phyloP scores from a whole-genome alignment of 2,888 invertebrate species.

The Endotricha flammealis region DNA sequence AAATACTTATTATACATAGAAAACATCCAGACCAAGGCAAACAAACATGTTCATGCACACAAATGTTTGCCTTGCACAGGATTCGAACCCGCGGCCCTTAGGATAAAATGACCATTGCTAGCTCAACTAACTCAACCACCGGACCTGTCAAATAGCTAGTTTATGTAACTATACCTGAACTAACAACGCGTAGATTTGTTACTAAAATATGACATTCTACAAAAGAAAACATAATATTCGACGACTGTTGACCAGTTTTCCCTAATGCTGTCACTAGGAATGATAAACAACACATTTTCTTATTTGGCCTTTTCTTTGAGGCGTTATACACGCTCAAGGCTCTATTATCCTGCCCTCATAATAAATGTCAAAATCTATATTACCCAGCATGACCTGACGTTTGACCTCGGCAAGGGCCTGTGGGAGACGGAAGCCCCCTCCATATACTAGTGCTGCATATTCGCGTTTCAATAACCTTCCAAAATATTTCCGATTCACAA shows the following conservation, averaged over 20 bases:
- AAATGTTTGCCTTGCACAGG: too few species aligned
- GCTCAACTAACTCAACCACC: too few species aligned
- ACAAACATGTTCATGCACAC: too few species aligned
- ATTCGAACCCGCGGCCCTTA: too few species aligned
- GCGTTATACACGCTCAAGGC: constrained; percentile 1
- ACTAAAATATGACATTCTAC: too few species aligned
- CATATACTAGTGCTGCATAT: constrained; percentile 3
- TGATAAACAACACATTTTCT: constrained; percentile 5
- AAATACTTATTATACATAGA: too few species aligned
- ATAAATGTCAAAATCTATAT: constrained; percentile 9
- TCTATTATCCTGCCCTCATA: constrained; percentile 3
- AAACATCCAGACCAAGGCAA: too few species aligned
- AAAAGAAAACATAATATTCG: background rate
- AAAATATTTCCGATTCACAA: background rate
- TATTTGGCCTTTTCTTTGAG: constrained; percentile 6
- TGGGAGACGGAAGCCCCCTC: background rate
- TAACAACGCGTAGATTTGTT: too few species aligned
- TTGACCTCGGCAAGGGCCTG: constrained; percentile 5
- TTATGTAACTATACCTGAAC: too few species aligned
- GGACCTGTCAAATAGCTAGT: too few species aligned
- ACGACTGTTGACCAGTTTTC: background rate
- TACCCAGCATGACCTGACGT: constrained; percentile 7
- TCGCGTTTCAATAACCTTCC: background rate
- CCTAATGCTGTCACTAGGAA: background rate
- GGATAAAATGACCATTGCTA: too few species aligned